Evolutionary conservation across 2,888 invertebrate genomes (phyloP).

Genomic region (Limulus polyphemus): DNA sequence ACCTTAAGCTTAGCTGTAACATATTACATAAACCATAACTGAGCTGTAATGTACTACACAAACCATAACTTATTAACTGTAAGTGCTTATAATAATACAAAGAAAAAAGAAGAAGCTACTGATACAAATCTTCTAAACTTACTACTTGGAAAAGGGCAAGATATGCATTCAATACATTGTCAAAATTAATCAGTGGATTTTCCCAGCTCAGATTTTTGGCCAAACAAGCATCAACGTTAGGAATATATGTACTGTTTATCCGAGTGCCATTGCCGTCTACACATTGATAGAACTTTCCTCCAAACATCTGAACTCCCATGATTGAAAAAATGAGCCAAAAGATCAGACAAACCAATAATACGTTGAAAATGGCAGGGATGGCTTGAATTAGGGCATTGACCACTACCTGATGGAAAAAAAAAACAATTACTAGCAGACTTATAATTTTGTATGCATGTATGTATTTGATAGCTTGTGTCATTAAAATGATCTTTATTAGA

Average conservation of each 20-base stretch:
- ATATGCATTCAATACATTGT: constrained; percentile 94
- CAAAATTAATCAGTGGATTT: constrained; percentile 95
- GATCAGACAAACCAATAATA: constrained; percentile 95
- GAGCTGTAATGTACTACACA: too few species aligned
- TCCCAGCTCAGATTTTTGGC: constrained; percentile 76
- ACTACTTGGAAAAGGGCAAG: constrained; percentile 90
- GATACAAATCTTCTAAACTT: constrained; percentile 19
- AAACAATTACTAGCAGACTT: too few species aligned
- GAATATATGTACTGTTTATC: constrained; percentile 72
- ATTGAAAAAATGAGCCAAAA: constrained; percentile 99
- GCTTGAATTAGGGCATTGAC: constrained; percentile 98
- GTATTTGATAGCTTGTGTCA: too few species aligned
- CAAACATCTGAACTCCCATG: constrained; percentile 96
- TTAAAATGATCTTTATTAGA: too few species aligned
- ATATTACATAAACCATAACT: too few species aligned
- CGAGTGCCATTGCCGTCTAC: constrained; percentile 64
- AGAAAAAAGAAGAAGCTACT: background rate
- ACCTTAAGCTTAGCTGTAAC: too few species aligned
- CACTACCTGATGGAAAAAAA: constrained; percentile 57
- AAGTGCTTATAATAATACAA: background rate
- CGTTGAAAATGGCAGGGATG: constrained; percentile 99
- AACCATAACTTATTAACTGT: background rate
- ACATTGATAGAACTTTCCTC: constrained; percentile 91
- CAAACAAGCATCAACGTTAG: constrained; percentile 68
- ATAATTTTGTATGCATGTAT: too few species aligned